A percentile compares a stretch with the other conserved stretches of the same genome.
Conservation (phyloP, 2,113 vertebrate species). For the Cariama cristata region DNA sequence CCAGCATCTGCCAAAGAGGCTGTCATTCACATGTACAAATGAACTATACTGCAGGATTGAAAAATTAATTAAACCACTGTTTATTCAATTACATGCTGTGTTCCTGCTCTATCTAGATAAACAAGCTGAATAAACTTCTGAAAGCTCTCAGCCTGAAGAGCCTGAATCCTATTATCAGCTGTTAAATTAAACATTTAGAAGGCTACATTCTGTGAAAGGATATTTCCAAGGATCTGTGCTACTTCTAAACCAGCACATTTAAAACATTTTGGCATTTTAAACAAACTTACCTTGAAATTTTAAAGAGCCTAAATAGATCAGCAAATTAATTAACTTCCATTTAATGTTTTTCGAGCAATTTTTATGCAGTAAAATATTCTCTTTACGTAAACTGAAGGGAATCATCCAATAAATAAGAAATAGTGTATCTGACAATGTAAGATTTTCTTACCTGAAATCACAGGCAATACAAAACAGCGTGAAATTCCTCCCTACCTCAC, state of each 20-base stretch:
- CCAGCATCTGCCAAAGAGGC: not conserved
- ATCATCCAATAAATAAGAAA: not conserved
- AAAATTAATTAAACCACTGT: conserved; percentile 26
- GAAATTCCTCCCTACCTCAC: not conserved
- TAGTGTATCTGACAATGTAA: not conserved
- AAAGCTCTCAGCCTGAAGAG: not conserved
- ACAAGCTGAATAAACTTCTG: conserved; percentile 13
- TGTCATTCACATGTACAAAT: not conserved
- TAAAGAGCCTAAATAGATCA: not conserved
- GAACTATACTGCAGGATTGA: not conserved
- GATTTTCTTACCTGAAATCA: not conserved
- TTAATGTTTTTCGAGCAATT: not conserved
- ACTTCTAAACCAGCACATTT: not conserved
- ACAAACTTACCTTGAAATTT: not conserved
- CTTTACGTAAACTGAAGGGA: not conserved
- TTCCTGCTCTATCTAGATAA: not conserved
- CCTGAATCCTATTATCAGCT: not conserved
- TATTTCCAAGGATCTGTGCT: not conserved
- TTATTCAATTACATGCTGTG: conserved; percentile 12
- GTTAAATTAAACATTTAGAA: conserved; percentile 12
- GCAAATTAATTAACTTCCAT: not conserved
- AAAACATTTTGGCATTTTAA: not conserved
- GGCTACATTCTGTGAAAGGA: not conserved
- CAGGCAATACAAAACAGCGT: not conserved
- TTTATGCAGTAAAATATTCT: not conserved